Percentiles rank a stretch among this genome's conserved stretches.
These are phyloP conservation scores for Hylia prasina DNA, from an alignment of 2,113 vertebrate species.

Conservation along the genomic window DNA sequence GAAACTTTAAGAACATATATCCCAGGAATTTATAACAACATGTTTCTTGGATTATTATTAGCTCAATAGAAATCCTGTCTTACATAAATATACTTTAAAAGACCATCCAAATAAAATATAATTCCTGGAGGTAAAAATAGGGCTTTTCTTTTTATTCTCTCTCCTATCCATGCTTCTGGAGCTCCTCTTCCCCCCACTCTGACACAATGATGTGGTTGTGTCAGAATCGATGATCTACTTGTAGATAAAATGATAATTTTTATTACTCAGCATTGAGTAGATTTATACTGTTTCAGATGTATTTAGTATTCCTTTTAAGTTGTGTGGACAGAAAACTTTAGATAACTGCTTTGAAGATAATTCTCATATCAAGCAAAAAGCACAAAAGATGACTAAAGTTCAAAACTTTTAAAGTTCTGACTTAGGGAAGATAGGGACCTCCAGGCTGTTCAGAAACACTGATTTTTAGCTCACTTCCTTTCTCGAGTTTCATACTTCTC, in stretches of 20 bases:
- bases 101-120: background rate
- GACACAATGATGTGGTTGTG: background rate
- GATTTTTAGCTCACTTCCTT: background rate
- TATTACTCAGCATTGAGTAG: background rate
- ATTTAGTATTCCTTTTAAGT: conserved; percentile 6
- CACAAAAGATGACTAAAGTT: background rate
- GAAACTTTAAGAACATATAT: background rate
- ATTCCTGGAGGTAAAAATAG: background rate
- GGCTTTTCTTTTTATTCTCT: background rate
- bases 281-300: background rate
- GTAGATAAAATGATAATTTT: background rate
- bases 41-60: background rate
- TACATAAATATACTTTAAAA: background rate
- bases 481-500: background rate
- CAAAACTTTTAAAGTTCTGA: background rate
- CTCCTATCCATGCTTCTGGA: background rate
- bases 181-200: background rate
- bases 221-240: conserved; percentile 2
- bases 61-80: background rate
- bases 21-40: background rate
- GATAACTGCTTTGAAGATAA: conserved; percentile 40
- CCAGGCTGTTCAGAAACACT: background rate
- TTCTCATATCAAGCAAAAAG: background rate
- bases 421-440: background rate
- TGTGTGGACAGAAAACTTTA: background rate